Evolutionary conservation across 1,140 invertebrate genomes (phyloP).

Genomic region (Zaprionus tsacasi): DNA sequence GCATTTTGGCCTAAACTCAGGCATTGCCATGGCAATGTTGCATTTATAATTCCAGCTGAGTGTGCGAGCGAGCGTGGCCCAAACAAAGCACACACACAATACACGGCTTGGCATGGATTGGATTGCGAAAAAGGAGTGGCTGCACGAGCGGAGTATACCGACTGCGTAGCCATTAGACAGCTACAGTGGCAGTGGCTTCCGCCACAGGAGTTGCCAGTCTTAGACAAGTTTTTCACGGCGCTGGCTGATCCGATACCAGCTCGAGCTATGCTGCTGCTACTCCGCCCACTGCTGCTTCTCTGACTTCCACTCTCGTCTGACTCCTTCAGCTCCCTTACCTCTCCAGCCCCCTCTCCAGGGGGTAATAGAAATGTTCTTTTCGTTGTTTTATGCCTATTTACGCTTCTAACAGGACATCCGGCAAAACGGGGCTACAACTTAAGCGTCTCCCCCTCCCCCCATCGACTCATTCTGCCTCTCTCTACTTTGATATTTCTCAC

Average conservation of each 20-base stretch:
- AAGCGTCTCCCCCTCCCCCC: constrained; percentile 46
- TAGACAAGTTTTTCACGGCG: constrained; percentile 78
- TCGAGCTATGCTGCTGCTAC: background rate
- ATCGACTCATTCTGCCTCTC: constrained; percentile 25
- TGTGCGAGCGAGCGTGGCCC: background rate
- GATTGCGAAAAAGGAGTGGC: constrained; percentile 33
- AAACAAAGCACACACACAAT: constrained; percentile 12
- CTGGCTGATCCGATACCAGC: constrained; percentile 39
- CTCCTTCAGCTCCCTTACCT: background rate
- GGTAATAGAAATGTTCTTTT: constrained; percentile 82
- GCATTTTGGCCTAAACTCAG: constrained; percentile 52
- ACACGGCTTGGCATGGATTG: constrained; percentile 36
- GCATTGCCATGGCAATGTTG: constrained; percentile 66
- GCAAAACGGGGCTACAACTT: constrained; percentile 72
- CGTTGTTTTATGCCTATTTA: constrained; percentile 83
- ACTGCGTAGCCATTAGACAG: constrained; percentile 79
- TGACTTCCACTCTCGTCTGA: background rate
- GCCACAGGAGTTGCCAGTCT: constrained; percentile 59
- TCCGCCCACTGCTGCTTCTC: constrained; percentile 4
- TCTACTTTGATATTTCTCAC: constrained; percentile 79
- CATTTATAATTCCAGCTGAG: constrained; percentile 50
- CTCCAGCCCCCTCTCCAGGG: background rate
- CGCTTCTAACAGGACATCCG: constrained; percentile 80
- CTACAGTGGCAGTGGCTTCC: constrained; percentile 66
- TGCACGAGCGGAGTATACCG: constrained; percentile 36